These are phyloP conservation scores for Stomatorhinus walkeri DNA, from an alignment of 2,797 vertebrate genomes.

Conservation along the genomic window DNA sequence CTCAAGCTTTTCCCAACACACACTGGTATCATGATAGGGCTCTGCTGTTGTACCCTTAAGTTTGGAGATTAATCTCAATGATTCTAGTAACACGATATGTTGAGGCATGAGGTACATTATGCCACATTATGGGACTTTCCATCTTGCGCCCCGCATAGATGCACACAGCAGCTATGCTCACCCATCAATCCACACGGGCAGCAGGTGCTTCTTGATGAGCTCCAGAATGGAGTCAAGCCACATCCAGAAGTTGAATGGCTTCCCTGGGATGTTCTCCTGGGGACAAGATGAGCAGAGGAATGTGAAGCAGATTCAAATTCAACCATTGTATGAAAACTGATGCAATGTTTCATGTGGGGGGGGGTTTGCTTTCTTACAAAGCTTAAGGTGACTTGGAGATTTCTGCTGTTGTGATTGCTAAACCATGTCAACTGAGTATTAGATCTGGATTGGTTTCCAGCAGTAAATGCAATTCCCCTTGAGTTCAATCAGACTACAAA, in stretches of 20 bases:
- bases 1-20: not conserved
- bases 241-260: conserved; percentile 90
- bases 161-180: conserved; percentile 46
- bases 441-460: not conserved
- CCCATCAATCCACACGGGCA: conserved; percentile 95
- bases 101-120: not conserved
- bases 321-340: not conserved
- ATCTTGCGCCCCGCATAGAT: not conserved
- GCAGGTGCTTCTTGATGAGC: conserved; percentile 90
- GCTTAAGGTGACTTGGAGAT: not conserved
- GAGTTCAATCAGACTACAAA: not conserved
- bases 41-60: not conserved
- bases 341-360: not conserved
- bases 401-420: not conserved
- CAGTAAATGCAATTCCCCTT: not conserved
- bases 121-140: not conserved
- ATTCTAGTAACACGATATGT: not conserved
- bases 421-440: not conserved
- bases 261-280: conserved; percentile 87
- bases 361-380: not conserved
- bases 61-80: not conserved
- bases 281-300: not conserved
- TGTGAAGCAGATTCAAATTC: not conserved
- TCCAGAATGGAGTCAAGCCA: conserved; percentile 96
- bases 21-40: not conserved